Evolutionary conservation across 1,140 invertebrate species (phyloP), one percentile per base, ranked within the genome.

Genomic region (Rhopalosiphum maidis): DNA sequence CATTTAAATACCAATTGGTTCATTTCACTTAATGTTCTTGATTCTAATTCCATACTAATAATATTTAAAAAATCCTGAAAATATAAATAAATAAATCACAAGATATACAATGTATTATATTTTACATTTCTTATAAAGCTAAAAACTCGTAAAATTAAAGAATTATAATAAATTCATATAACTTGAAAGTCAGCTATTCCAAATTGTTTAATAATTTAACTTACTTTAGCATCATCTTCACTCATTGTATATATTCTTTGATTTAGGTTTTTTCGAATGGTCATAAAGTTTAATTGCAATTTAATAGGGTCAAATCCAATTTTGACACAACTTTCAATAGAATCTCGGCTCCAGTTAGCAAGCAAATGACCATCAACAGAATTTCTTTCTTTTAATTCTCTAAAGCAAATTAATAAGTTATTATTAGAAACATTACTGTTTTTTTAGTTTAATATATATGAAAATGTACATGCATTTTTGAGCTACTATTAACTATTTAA

Each of bases 211-310:
- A 25, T 25, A 25, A 37, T 48, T 35, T 37, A 91, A 41, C 55
- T 94, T 94, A 96, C 96, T 94, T 96, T 96, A 48, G 96, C 96
- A 93, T 96, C 95, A 35, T 96, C 95, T 54, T 95, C 95, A 93
- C 97, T 96, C 60, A 96, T 95, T 15, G 95, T 95, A 94, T 97
- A 97, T 68, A 95, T 95, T 90, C 96, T 95, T 94, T 95, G 95
- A 94, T 96, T 95, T 94, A 96, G 95, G 94, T 96, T 96, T 94
- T 95, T 95, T 93, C 96, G 95, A 35, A 96, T 94, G 3, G 96
- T 97, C 94, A 97, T 96, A 94, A 97, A 97, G 94, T 96, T 96
- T 35, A 97, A 95, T 94, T 96, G 95, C 68, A 97, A 94, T 5
- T 95, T 96, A n/a, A 96, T 95, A 11, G 95, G 95, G 94, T 96